A percentile compares a stretch with the other conserved stretches of the same genome.
phyloP scores from a whole-genome alignment of 2,888 invertebrate species.

The Hirtodrosophila alboralis region DNA sequence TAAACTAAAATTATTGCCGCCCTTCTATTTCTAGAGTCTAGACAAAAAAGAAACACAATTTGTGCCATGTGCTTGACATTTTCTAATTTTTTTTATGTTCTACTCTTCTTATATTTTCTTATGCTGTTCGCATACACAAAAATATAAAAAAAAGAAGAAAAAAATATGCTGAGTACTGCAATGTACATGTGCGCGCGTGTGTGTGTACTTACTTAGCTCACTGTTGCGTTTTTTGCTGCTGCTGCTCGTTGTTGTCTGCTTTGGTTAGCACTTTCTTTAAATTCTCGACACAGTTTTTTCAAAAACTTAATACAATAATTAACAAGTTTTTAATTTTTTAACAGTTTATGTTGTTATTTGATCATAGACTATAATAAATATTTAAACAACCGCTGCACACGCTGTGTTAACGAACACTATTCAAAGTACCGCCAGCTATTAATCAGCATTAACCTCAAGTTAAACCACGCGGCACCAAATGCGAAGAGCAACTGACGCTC shows the following conservation, averaged over 20 bases:
- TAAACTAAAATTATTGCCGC: conserved; percentile 16
- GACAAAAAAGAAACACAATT: conserved; percentile 37
- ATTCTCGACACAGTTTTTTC: conserved; percentile 3
- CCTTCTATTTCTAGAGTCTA: conserved; percentile 54
- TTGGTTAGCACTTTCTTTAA: conserved; percentile 26
- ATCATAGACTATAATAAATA: too few relatives aligned
- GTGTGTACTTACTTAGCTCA: conserved; percentile 32
- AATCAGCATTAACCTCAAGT: conserved; percentile 1
- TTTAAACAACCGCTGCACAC: conserved; percentile 9
- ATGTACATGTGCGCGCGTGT: conserved; percentile 11
- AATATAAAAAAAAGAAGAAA: background rate
- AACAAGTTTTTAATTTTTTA: conserved; percentile 10
- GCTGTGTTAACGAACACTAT: conserved; percentile 19
- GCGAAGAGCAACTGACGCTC: conserved; percentile 24
- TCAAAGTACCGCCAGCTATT: conserved; percentile 24
- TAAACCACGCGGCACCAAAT: conserved; percentile 28
- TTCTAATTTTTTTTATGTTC: too few relatives aligned
- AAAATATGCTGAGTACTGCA: conserved; percentile 1
- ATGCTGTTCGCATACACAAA: conserved; percentile 20
- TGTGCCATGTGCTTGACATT: conserved; percentile 56
- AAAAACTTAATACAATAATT: conserved; percentile 18
- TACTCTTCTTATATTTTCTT: conserved; percentile 15
- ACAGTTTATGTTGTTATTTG: conserved; percentile 7
- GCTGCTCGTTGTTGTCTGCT: too few relatives aligned
- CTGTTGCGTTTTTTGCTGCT: conserved; percentile 25